These are phyloP conservation scores for Melanotaenia duboulayi DNA, from an alignment of 2,113 vertebrate genomes.

Conservation along the genomic window DNA sequence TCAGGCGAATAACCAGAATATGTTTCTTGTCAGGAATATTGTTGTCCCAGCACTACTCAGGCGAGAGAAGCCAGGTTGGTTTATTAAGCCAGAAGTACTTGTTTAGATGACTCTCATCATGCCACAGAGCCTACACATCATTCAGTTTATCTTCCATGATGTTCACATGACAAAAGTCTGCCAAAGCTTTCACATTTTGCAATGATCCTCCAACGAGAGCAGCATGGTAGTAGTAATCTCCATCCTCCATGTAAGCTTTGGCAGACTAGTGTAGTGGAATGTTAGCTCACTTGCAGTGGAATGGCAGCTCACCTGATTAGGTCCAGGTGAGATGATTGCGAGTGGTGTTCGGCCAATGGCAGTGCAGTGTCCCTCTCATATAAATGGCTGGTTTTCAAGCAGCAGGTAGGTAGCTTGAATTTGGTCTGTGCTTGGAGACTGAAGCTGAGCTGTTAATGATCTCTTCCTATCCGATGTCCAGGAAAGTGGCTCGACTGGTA, in stretches of 20 bases:
- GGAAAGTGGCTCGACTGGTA: too few species aligned
- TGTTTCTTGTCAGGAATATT: background rate
- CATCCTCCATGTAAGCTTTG: conserved; percentile 64
- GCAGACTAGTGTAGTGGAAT: too few species aligned
- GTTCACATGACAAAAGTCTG: conserved; percentile 59
- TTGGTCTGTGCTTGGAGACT: too few species aligned
- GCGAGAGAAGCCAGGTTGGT: conserved; percentile 81
- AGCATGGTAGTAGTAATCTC: conserved; percentile 83
- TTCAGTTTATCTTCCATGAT: conserved; percentile 72
- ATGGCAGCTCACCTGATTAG: too few species aligned
- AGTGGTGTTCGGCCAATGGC: background rate
- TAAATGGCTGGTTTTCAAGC: too few species aligned
- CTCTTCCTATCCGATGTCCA: too few species aligned
- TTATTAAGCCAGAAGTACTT: conserved; percentile 81
- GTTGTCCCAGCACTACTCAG: conserved; percentile 82
- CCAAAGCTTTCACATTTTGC: conserved; percentile 62
- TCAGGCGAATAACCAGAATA: conserved; percentile 45
- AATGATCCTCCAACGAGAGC: conserved; percentile 81
- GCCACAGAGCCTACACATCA: conserved; percentile 81
- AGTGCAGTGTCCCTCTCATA: background rate
- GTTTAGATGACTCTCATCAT: conserved; percentile 86
- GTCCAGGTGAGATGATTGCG: too few species aligned
- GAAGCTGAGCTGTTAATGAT: too few species aligned
- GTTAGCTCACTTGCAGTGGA: too few species aligned
- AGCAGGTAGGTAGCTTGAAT: background rate